phyloP scores from a whole-genome alignment of 2,888 invertebrate genomes.

The Oasisia sp. region DNA sequence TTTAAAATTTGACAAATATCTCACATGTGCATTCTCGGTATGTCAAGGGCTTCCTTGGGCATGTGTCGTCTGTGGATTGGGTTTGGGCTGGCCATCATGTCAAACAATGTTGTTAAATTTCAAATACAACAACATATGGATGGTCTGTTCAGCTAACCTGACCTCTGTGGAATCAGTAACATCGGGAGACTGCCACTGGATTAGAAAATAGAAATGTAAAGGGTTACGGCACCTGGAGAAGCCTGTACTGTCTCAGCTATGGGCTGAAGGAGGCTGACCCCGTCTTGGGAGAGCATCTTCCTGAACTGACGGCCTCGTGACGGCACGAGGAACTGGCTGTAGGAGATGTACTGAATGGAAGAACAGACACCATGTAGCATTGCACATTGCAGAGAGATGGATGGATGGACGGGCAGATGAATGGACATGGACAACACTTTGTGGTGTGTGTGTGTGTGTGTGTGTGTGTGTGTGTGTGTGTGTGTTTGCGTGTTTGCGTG shows the following conservation, averaged over 20 bases:
- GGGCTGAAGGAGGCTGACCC: slow-evolving; percentile 19
- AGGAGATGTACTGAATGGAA: slow-evolving; percentile 81
- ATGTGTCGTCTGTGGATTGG: too few relatives aligned
- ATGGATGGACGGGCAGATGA: neutral
- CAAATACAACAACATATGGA: neutral
- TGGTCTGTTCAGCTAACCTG: neutral
- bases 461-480: neutral
- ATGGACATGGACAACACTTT: too few relatives aligned
- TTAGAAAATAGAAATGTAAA: neutral
- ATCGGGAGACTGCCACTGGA: neutral
- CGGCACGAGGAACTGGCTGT: slow-evolving; percentile 84
- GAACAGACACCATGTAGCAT: slow-evolving; percentile 26
- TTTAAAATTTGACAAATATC: too few relatives aligned
- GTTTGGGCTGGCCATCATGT: too few relatives aligned
- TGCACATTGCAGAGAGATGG: neutral
- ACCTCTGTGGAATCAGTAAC: neutral
- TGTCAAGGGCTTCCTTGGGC: too few relatives aligned
- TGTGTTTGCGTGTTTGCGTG: neutral
- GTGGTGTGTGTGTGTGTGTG: neutral
- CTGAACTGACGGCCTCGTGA: slow-evolving; percentile 54
- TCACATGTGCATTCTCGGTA: too few relatives aligned
- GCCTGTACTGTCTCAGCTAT: slow-evolving; percentile 37
- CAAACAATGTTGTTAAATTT: too few relatives aligned
- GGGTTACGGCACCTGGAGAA: slow-evolving; percentile 35
- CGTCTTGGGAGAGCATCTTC: neutral